A percentile compares a stretch with the other conserved stretches of the same genome.
Evolutionary conservation across 92 coral and sea anemone species (phyloP).

Genomic region (Meandrina meandrites): DNA sequence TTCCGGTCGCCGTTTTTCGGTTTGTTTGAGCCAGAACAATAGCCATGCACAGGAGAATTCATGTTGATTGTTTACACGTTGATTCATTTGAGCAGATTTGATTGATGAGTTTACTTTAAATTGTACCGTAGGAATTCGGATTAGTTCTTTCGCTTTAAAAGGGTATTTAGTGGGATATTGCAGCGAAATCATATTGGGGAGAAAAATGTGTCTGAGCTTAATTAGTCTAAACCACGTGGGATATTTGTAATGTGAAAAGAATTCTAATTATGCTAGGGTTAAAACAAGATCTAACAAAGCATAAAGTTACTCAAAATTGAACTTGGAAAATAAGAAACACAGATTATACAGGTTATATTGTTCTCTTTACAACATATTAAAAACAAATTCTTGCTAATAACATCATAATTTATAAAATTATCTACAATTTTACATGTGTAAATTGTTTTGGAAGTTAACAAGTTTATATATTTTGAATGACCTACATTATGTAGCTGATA

Average conservation of each 20-base stretch:
- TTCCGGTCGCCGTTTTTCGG: constrained; percentile 6
- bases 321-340: neutral
- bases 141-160: neutral
- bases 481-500: neutral
- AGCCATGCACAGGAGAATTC: neutral
- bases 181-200: neutral
- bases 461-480: neutral
- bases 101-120: neutral
- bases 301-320: neutral
- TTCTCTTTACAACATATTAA: neutral
- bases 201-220: constrained; percentile 2
- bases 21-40: neutral
- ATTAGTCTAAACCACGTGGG: constrained; percentile 51
- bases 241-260: neutral
- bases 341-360: neutral
- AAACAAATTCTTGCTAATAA: neutral
- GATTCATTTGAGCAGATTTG: neutral
- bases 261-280: neutral
- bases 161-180: neutral
- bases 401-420: neutral
- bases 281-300: neutral
- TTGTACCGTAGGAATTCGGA: neutral
- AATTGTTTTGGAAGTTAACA: too few species aligned
- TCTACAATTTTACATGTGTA: neutral
- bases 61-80: constrained; percentile 10